Percentiles rank a stretch among this genome's conserved stretches.
Conservation (phyloP, 2,888 invertebrate species). For the Scaptomyza tumidula region DNA sequence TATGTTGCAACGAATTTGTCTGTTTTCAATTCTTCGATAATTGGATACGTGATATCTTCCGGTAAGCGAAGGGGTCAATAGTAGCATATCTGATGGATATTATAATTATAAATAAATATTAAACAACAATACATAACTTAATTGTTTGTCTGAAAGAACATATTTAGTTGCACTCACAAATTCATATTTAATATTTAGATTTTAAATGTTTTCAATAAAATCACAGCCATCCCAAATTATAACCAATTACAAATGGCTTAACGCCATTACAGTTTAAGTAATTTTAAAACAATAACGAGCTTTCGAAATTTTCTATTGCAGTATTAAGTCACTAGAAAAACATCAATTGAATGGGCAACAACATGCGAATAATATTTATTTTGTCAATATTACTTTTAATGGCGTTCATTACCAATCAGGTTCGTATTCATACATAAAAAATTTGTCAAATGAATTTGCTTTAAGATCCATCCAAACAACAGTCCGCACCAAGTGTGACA, state of each 20-base stretch:
- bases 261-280: not conserved
- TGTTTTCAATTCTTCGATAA: conserved; percentile 20
- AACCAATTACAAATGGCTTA: not conserved
- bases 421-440: not conserved
- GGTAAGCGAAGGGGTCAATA: not conserved
- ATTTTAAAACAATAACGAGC: conserved; percentile 12
- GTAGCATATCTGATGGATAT: too few relatives aligned
- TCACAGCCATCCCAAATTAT: not conserved
- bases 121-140: too few relatives aligned
- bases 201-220: not conserved
- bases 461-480: not conserved
- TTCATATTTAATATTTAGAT: not conserved
- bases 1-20: conserved; percentile 4
- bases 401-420: conserved; percentile 1
- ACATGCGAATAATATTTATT: conserved; percentile 8
- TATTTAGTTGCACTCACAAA: too few relatives aligned
- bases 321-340: conserved; percentile 8
- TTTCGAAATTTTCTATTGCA: not conserved
- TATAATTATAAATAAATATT: too few relatives aligned
- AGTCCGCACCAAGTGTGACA: too few relatives aligned
- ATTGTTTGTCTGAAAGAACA: too few relatives aligned
- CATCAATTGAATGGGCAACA: not conserved
- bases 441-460: not conserved
- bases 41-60: conserved; percentile 1
- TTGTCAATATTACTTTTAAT: conserved; percentile 3